Percentiles rank a stretch among this genome's conserved stretches.
phyloP scores from a whole-genome alignment of 2,113 vertebrate genomes.

The Leptobrachium ailaonicum region DNA sequence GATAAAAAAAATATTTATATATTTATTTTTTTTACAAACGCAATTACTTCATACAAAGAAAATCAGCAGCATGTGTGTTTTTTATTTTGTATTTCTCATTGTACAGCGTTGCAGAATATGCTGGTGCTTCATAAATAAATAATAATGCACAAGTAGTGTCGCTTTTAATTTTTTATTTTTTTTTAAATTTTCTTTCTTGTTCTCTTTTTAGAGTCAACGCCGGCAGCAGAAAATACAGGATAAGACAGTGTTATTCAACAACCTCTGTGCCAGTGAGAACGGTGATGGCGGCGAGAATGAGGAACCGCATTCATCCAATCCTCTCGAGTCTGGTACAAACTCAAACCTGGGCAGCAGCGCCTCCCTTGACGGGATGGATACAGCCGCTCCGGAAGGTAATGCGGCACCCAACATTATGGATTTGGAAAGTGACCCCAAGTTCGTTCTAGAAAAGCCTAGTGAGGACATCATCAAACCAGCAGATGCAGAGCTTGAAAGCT shows the following conservation, averaged over 20 bases:
- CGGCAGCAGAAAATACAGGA: conserved; percentile 81
- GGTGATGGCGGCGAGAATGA: conserved; percentile 52
- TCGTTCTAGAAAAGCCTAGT: neutral
- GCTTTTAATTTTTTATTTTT: neutral
- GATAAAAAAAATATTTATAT: too few species aligned
- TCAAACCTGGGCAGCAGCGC: neutral
- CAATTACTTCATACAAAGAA: too few species aligned
- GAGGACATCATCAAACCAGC: neutral
- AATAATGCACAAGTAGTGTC: too few species aligned
- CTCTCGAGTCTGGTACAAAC: neutral
- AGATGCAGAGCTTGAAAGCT: neutral
- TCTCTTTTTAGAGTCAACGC: conserved; percentile 75
- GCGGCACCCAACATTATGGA: neutral
- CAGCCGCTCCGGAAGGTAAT: neutral
- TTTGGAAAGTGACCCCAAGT: neutral
- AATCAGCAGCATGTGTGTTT: too few species aligned
- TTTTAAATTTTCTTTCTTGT: neutral
- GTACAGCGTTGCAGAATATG: too few species aligned
- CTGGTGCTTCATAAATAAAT: too few species aligned
- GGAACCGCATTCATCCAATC: conserved; percentile 13
- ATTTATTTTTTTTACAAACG: too few species aligned
- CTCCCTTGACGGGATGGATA: too few species aligned
- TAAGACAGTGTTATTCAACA: conserved; percentile 63
- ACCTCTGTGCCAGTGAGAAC: conserved; percentile 42
- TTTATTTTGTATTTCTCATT: too few species aligned